These are phyloP conservation scores for Chaenogobius annularis DNA, from an alignment of 2,113 vertebrate species.

Conservation along the genomic window DNA sequence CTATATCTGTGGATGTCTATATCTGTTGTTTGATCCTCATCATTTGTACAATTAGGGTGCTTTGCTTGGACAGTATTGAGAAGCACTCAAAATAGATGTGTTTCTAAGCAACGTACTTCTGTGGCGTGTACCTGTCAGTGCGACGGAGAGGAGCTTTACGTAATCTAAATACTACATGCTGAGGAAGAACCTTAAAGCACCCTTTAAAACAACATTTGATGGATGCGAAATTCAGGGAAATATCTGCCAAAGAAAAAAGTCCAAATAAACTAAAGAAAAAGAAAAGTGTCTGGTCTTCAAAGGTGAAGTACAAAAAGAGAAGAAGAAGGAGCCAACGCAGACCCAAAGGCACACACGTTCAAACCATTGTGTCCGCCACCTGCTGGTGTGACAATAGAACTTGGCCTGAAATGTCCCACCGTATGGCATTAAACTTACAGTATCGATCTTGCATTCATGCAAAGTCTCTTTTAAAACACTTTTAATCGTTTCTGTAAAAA, in stretches of 20 bases:
- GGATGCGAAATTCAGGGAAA: neutral
- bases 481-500: too few relatives aligned
- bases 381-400: too few relatives aligned
- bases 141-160: constrained; percentile 27
- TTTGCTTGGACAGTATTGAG: neutral
- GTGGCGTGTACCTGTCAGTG: constrained; percentile 25
- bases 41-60: constrained; percentile 3
- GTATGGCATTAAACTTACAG: too few relatives aligned
- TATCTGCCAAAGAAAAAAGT: neutral
- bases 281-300: too few relatives aligned
- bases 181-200: neutral
- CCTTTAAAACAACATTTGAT: neutral
- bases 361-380: too few relatives aligned
- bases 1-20: constrained; percentile 7
- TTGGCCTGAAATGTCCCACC: too few relatives aligned
- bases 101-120: constrained; percentile 7
- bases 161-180: constrained; percentile 9
- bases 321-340: too few relatives aligned
- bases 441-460: too few relatives aligned
- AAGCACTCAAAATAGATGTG: neutral
- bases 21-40: constrained; percentile 5
- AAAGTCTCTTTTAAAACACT: too few relatives aligned
- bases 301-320: too few relatives aligned
- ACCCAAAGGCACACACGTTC: too few relatives aligned
- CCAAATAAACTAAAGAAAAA: too few relatives aligned